A percentile compares a stretch with the other conserved stretches of the same genome.
Conservation (phyloP, 2,888 invertebrate species). For the Lasioglossum figueresi region DNA sequence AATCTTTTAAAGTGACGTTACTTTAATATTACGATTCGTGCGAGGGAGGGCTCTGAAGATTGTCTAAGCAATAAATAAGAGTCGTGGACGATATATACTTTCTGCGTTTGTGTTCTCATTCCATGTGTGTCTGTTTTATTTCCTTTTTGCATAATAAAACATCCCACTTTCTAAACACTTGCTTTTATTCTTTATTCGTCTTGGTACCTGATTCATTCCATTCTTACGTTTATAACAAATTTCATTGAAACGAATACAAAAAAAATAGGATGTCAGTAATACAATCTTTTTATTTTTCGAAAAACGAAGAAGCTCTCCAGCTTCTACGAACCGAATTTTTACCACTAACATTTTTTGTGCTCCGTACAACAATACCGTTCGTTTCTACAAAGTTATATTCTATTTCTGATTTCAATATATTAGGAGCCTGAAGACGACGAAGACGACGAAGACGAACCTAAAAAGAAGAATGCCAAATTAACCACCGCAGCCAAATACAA, state of each 20-base stretch:
- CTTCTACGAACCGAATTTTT: neutral
- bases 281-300: constrained; percentile 46
- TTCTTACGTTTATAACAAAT: constrained; percentile 8
- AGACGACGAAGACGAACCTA: constrained; percentile 91
- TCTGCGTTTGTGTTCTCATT: constrained; percentile 65
- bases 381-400: constrained; percentile 40
- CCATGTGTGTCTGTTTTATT: constrained; percentile 64
- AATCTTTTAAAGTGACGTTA: constrained; percentile 57
- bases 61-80: constrained; percentile 54
- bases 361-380: neutral
- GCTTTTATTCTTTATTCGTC: constrained; percentile 72
- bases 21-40: constrained; percentile 46
- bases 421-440: constrained; percentile 89
- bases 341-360: constrained; percentile 3
- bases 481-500: constrained; percentile 90
- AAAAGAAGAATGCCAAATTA: constrained; percentile 91
- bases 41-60: constrained; percentile 42
- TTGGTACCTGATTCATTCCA: constrained; percentile 67
- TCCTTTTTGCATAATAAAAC: constrained; percentile 78
- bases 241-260: neutral
- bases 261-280: constrained; percentile 56
- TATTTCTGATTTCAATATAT: constrained; percentile 74
- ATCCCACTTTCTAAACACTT: constrained; percentile 70
- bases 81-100: constrained; percentile 54
- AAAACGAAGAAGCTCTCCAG: neutral